A percentile compares a stretch with the other conserved stretches of the same genome.
These are phyloP conservation scores for Ciconia nigra DNA, from an alignment of 2,797 vertebrate genomes.

Conservation along the genomic window DNA sequence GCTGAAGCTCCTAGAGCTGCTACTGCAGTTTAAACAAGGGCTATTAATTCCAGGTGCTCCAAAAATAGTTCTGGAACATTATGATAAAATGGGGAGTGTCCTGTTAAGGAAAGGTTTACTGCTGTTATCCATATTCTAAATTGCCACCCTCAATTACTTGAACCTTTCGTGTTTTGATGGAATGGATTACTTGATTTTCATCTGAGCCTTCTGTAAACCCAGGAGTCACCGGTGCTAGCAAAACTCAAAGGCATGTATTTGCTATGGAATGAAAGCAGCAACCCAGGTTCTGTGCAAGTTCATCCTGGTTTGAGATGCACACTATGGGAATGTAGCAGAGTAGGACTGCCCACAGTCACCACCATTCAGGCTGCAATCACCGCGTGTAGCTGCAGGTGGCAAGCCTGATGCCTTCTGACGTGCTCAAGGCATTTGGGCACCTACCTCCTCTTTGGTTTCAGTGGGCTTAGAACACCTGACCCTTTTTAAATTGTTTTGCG, in stretches of 20 bases:
- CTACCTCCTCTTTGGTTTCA: neutral
- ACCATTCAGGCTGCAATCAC: neutral
- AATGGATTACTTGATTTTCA: neutral
- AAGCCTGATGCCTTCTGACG: neutral
- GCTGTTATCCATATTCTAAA: neutral
- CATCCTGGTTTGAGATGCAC: neutral
- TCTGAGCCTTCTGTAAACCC: neutral
- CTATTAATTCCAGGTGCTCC: neutral
- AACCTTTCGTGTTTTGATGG: neutral
- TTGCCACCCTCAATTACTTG: neutral
- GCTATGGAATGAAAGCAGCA: neutral
- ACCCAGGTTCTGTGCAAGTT: neutral
- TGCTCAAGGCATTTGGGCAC: neutral
- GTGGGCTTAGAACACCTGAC: neutral
- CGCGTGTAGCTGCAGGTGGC: neutral
- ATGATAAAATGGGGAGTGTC: neutral
- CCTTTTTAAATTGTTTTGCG: neutral
- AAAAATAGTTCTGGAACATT: neutral
- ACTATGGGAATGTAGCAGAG: accelerated
- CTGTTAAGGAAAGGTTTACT: neutral
- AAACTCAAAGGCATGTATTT: neutral
- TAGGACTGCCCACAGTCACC: neutral
- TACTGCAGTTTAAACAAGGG: neutral
- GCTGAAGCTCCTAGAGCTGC: neutral
- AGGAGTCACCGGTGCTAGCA: neutral